Evolutionary conservation across 1,140 invertebrate genomes (phyloP).

Genomic region (Orius insidiosus): DNA sequence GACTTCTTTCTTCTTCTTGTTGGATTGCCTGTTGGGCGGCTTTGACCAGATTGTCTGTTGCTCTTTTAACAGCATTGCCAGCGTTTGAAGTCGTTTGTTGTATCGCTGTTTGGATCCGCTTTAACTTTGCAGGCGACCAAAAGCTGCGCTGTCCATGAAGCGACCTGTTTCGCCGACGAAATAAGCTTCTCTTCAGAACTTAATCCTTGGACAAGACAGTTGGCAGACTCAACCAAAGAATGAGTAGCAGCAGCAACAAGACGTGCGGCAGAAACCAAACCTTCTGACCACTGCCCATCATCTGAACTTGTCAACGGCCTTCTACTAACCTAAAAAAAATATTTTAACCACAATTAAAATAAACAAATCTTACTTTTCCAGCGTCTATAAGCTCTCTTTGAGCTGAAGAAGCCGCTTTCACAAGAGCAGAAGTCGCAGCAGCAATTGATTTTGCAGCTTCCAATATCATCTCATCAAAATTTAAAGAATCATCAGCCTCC

Average conservation of each 20-base stretch:
- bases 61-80: slow-evolving; percentile 92
- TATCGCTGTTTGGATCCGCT: slow-evolving; percentile 85
- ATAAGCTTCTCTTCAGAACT: slow-evolving; percentile 91
- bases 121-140: slow-evolving; percentile 96
- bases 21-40: slow-evolving; percentile 87
- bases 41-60: slow-evolving; percentile 89
- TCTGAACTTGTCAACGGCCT: slow-evolving; percentile 67
- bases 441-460: slow-evolving; percentile 97
- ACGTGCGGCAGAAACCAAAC: slow-evolving; percentile 62
- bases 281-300: slow-evolving; percentile 98
- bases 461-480: slow-evolving; percentile 98
- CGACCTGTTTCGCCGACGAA: slow-evolving; percentile 91
- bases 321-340: slow-evolving; percentile 43
- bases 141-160: slow-evolving; percentile 89
- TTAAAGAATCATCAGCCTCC: slow-evolving; percentile 83
- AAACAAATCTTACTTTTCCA: slow-evolving; percentile 31
- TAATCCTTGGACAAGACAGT: slow-evolving; percentile 87
- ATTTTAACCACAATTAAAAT: slow-evolving; percentile 1
- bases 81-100: slow-evolving; percentile 81
- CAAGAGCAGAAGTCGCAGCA: slow-evolving; percentile 85
- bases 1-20: slow-evolving; percentile 72
- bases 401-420: slow-evolving; percentile 89
- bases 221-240: slow-evolving; percentile 91
- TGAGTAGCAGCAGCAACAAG: slow-evolving; percentile 94
- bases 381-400: slow-evolving; percentile 84